Evolutionary conservation across 2,113 vertebrate species (phyloP).

Genomic region (Tyrannus savana): DNA sequence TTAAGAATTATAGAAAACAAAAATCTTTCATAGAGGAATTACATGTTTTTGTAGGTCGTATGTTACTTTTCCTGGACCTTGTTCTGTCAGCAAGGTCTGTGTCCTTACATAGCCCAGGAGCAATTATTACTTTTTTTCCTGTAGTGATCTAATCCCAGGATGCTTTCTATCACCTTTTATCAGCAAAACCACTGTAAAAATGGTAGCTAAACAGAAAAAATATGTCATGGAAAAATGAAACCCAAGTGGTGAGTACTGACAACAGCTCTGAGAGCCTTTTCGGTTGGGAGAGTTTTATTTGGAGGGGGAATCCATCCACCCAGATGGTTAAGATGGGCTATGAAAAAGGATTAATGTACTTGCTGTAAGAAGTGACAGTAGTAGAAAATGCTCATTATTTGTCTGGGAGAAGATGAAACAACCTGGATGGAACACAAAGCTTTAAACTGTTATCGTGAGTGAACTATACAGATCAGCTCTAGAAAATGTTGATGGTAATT

Average conservation of each 20-base stretch:
- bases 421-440: neutral
- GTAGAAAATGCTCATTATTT: slow-evolving; percentile 8
- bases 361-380: neutral
- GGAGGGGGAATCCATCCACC: neutral
- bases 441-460: neutral
- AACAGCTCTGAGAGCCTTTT: slow-evolving; percentile 51
- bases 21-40: neutral
- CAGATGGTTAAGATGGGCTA: slow-evolving; percentile 36
- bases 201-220: slow-evolving; percentile 4
- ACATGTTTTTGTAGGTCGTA: neutral
- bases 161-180: slow-evolving; percentile 24
- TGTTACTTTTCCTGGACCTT: neutral
- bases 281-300: slow-evolving; percentile 41
- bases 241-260: neutral
- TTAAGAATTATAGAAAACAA: neutral
- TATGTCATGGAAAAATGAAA: neutral
- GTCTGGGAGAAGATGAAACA: neutral
- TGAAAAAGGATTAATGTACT: neutral
- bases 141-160: neutral
- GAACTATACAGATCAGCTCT: neutral
- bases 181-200: neutral
- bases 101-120: neutral
- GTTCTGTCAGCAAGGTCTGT: neutral
- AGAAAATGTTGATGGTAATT: neutral
- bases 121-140: slow-evolving; percentile 6